Evolutionary conservation across 2,888 invertebrate genomes (phyloP), one percentile per base, ranked within the genome.

Genomic region (Mesodorylaimus sp.): DNA sequence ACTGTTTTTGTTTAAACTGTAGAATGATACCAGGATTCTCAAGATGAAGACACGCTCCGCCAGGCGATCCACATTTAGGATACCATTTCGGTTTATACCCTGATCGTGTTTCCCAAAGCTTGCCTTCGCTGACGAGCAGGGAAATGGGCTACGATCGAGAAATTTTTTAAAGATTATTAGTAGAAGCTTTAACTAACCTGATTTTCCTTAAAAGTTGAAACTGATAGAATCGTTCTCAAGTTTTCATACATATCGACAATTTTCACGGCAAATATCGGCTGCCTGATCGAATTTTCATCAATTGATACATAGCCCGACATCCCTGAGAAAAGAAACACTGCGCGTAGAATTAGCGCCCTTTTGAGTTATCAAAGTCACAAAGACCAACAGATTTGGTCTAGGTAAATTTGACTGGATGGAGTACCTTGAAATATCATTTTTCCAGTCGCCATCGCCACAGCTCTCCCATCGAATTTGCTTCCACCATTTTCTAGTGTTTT

Each of bases 81-180:
- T 49, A 49, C 49, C 49, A 49, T 23, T 29, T 49, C n/a, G 49
- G 46, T n/a, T 7, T 19, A 26, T 41, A 50, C n/a, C 50, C 50
- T 19, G 16, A 16, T n/a, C 50, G 38, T 13, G 26, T 45, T 26
- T 26, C 45, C 50, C 50, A 50, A n/a, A 50, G 45, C 2, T 16
- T 26, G 16, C 41, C 19, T 25, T 46, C 46, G 32, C 16, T 16
- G 7, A 32, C 10, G 10, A 32, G n/a, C n/a, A n/a, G n/a, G n/a
- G n/a, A n/a, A n/a, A n/a, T n/a, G n/a, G n/a, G n/a, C n/a, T n/a
- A 16, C 7, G 16, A 16, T 32, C 10, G 16, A 10, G 16, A 32
- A 16, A 32, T 32, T 10, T 32, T 32, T 7, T 32, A 32, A 32
- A 32, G 7, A 16, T 7, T 10, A n/a, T 7, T 7, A n/a, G 7